Conservation (phyloP, 2,113 vertebrate species). For the Dascyllus trimaculatus region DNA sequence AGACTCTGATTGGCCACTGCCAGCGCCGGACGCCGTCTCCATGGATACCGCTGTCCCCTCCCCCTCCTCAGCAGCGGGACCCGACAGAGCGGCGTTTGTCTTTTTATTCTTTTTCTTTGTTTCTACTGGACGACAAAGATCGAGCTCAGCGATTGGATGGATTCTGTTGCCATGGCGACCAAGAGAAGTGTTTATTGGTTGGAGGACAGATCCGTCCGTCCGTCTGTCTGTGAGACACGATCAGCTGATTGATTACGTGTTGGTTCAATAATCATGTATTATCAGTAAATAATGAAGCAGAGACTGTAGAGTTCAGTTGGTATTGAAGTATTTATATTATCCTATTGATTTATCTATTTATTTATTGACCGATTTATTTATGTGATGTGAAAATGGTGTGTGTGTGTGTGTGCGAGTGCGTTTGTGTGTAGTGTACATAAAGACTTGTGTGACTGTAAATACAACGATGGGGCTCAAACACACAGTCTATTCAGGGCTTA, state of each 20-base stretch:
- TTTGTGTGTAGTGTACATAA: slow-evolving; percentile 53
- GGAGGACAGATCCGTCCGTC: background rate
- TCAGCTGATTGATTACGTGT: background rate
- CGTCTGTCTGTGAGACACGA: background rate
- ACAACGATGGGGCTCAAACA: slow-evolving; percentile 78
- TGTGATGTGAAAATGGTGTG: slow-evolving; percentile 58
- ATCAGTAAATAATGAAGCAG: slow-evolving; percentile 48
- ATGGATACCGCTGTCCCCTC: background rate
- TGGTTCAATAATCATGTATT: slow-evolving; percentile 42
- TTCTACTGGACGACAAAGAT: slow-evolving; percentile 4
- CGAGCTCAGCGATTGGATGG: background rate
- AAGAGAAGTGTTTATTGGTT: background rate
- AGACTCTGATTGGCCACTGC: slow-evolving; percentile 84
- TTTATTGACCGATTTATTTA: slow-evolving; percentile 48
- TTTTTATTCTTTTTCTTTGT: slow-evolving; percentile 29
- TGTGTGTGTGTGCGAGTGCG: slow-evolving; percentile 41
- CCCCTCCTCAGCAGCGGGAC: background rate
- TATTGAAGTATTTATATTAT: slow-evolving; percentile 67
- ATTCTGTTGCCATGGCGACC: slow-evolving; percentile 33
- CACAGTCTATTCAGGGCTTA: slow-evolving; percentile 81
- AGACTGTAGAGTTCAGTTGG: slow-evolving; percentile 49
- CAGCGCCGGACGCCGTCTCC: background rate
- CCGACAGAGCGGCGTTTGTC: background rate
- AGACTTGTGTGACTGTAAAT: slow-evolving; percentile 80
- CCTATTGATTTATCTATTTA: slow-evolving; percentile 69